These are phyloP conservation scores for Megaleporinus macrocephalus DNA, from an alignment of 2,113 vertebrate species.

Conservation along the genomic window DNA sequence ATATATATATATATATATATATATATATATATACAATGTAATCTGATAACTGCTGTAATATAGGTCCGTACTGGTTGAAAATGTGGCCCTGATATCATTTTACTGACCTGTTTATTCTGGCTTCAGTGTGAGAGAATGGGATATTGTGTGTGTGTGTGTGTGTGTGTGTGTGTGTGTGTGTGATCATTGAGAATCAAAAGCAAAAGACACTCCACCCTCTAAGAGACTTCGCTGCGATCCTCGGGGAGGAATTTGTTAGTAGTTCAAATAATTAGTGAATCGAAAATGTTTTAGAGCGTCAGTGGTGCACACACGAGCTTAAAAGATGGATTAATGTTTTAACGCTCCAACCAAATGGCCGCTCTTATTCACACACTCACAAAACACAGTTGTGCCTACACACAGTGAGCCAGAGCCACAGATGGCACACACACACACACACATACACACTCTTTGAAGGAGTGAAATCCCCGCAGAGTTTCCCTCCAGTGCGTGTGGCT, in stretches of 20 bases:
- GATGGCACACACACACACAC: conserved; percentile 25
- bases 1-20: too few relatives aligned
- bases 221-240: conserved; percentile 1
- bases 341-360: conserved; percentile 25
- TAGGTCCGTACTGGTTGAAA: too few relatives aligned
- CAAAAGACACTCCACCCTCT: background rate
- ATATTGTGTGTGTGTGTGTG: background rate
- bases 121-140: conserved; percentile 87
- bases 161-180: conserved; percentile 18
- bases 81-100: background rate
- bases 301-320: background rate
- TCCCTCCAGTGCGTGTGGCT: conserved; percentile 31
- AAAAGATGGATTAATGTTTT: background rate
- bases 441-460: conserved; percentile 1
- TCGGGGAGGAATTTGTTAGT: background rate
- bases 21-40: too few relatives aligned
- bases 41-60: too few relatives aligned
- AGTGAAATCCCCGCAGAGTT: conserved; percentile 45
- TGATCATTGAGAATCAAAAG: background rate
- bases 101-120: background rate
- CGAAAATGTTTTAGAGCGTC: background rate
- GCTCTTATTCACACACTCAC: background rate
- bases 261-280: conserved; percentile 11
- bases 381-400: conserved; percentile 32
- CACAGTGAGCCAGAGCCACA: conserved; percentile 31